phyloP scores from a whole-genome alignment of 1,140 invertebrate genomes.

The Brachionus paranguensis region DNA sequence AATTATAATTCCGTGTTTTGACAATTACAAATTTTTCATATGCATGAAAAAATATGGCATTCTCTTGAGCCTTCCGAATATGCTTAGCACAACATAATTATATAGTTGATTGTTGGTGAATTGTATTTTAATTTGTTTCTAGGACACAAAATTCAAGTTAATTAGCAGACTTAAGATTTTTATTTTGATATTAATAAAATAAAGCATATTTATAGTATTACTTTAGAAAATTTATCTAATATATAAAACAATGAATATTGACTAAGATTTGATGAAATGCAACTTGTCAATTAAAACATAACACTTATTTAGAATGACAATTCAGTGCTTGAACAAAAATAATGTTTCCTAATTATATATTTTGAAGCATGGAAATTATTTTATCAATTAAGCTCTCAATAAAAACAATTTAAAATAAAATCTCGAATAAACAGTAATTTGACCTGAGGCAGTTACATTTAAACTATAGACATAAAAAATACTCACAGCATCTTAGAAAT shows the following conservation, averaged over 20 bases:
- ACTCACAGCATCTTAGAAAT: neutral
- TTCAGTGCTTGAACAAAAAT: neutral
- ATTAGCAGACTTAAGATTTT: no score
- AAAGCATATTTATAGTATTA: neutral
- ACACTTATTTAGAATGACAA: neutral
- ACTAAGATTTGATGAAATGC: neutral
- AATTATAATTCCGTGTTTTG: no score
- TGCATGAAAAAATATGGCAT: no score
- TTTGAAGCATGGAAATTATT: neutral
- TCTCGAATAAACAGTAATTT: neutral
- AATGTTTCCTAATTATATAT: neutral
- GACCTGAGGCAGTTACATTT: neutral
- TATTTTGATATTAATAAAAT: no score
- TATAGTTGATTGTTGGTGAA: no score
- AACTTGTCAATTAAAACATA: neutral
- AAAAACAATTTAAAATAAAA: neutral
- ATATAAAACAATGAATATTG: neutral
- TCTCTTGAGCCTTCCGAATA: no score
- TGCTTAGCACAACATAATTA: no score
- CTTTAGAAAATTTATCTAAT: neutral
- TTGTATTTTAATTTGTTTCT: no score
- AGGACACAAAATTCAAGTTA: no score
- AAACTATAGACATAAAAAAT: neutral
- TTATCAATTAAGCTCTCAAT: neutral
- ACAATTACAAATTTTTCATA: no score